phyloP scores from a whole-genome alignment of 2,888 invertebrate genomes.

The Himalopsyche japonica region DNA sequence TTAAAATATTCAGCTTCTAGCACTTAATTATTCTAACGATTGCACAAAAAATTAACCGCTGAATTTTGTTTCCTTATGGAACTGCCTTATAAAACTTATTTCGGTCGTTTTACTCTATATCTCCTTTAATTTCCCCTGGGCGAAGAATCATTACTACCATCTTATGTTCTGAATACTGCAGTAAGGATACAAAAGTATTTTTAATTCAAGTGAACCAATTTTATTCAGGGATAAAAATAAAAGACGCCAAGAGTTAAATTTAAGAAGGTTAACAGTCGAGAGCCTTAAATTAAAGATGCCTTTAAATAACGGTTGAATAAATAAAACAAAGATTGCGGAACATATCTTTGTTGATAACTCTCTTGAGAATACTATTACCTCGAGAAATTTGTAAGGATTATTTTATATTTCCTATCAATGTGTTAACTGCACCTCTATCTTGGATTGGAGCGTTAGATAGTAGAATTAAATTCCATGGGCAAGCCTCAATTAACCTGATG shows the following conservation, averaged over 20 bases:
- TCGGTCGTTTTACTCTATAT: not conserved
- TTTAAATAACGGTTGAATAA: too few species aligned
- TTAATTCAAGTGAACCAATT: not conserved
- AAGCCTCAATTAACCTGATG: too few species aligned
- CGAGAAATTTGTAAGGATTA: too few species aligned
- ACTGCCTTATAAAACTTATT: not conserved
- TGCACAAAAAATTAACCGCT: not conserved
- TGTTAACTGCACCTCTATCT: too few species aligned
- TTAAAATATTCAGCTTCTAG: not conserved
- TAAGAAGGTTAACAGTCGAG: not conserved
- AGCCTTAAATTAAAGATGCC: too few species aligned
- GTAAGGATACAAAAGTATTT: not conserved
- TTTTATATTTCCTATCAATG: too few species aligned
- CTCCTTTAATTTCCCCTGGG: not conserved
- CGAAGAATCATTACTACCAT: not conserved
- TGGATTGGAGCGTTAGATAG: too few species aligned
- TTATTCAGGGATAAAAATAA: not conserved
- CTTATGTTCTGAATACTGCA: not conserved
- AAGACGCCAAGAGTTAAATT: not conserved
- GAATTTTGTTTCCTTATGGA: not conserved
- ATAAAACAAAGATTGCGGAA: too few species aligned
- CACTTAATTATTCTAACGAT: not conserved
- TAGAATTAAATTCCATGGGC: too few species aligned
- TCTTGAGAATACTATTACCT: too few species aligned
- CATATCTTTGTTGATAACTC: too few species aligned